These are phyloP conservation scores for Oxyruncus cristatus DNA, from an alignment of 2,113 vertebrate genomes.

Conservation along the genomic window DNA sequence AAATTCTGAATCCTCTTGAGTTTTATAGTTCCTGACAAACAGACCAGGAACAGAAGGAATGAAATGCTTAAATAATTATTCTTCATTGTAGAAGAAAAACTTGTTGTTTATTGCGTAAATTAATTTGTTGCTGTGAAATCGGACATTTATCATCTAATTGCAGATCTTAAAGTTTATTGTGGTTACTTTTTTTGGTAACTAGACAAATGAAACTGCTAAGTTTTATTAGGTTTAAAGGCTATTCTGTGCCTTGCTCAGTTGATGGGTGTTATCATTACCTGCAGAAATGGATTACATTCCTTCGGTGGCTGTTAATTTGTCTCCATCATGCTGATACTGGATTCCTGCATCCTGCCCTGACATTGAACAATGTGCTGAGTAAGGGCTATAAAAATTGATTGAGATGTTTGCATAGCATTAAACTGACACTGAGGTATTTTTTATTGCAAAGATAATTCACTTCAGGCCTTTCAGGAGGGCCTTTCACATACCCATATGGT, in stretches of 20 bases:
- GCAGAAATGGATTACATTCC: background rate
- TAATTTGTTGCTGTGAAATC: background rate
- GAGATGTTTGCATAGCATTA: background rate
- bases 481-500: background rate
- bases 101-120: background rate
- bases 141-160: background rate
- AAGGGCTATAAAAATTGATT: background rate
- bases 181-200: background rate
- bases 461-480: background rate
- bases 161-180: background rate
- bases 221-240: background rate
- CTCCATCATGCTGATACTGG: background rate
- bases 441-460: background rate
- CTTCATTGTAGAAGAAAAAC: background rate
- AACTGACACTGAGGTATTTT: background rate
- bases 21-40: background rate
- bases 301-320: background rate
- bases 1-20: background rate
- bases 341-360: background rate
- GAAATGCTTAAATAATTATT: background rate
- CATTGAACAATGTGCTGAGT: background rate
- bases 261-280: background rate
- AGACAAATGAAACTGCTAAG: background rate
- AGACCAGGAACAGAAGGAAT: background rate
- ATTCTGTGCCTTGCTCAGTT: background rate